Base-by-base conservation (phyloP, 2,888 invertebrate species). In the Amaurobius ferox region DNA sequence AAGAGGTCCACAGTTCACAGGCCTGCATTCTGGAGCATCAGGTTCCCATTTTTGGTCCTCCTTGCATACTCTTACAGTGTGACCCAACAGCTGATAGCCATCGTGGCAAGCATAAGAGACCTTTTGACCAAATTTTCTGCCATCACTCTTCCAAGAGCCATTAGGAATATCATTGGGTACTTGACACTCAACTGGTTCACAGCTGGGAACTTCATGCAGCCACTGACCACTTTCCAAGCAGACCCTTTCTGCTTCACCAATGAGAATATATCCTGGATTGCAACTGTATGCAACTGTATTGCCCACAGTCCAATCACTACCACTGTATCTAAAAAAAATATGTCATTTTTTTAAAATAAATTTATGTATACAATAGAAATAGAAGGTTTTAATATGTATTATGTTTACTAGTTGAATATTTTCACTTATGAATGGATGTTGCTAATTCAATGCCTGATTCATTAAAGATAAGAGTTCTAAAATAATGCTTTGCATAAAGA, bases 1-100 rank as follows among this genome's bases (percentile, higher is more conserved):
- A 11, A 77, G 72, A 13, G 90, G 88, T 3, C 90, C 90, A 88
- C 93, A 93, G 66, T 91, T 90, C 13, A 91, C 89, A 1, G 91
- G 90, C 62, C 90, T 89, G 88, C 93, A 93, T 0, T 89, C 88
- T 0, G 93, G 92, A 11, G 90, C 89, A 11, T 90, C 90, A 11
- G 91, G 90, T 88, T 92, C 92, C 93, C 93, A 93, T 16, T 90
- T 88, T 88, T 94, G 94, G 87, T 92, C 92, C 62, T 93, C 92
- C 28, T 92, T 90, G 89, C 94, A 94, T 2, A 88, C 88, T 64
- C 86, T 79, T 7, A 79, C 32, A 0, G 78, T 66, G 5, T 71
- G 68, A 6, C 88, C 88, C 0, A 79, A 40, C 13, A 81, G 48
- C 26, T 76, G 81, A 44, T 79, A 87, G 5, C 88, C 88, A 3